Base-by-base conservation (phyloP, 2,888 invertebrate species). In the Oxyscelio sp. region DNA sequence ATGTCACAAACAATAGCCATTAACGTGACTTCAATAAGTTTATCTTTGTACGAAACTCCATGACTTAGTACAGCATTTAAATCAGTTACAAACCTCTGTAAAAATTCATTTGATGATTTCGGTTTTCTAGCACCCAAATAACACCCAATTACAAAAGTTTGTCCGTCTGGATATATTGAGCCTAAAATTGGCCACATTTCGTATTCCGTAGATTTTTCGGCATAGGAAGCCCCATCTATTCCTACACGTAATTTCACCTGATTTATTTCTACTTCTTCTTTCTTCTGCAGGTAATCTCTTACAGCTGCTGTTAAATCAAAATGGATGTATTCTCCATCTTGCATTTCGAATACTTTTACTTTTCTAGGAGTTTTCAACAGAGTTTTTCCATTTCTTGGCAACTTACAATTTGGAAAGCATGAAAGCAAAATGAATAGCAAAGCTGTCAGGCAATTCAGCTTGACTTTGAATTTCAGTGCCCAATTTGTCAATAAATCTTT, bases 111-210 rank as follows among this genome's bases (percentile, higher is more conserved):
- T 0, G 50, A 56, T 13, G 38, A 66, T 3, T 52, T 1, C 15
- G 68, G 74, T 63, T 81, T 81, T 34, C 31, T n/a, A 54, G 15
- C 13, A 19, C 81, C 81, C 61, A 65, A 70, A 24, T 56, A 70
- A 45, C 56, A 54, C 0, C 70, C 70, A 21, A 70, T 56, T 11
- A 56, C 11, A 17, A 70, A 56, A 24, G 56, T 45, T 4, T 40
- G 13, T 27, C 56, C 17, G 56, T 43, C 22, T 13, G 70, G 56
- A 27, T 19, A 43, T 4, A 56, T 13, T 8, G 56, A 56, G 31
- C 43, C 66, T 6, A 73, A 24, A 65, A 80, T 65, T 13, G 66
- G 68, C 68, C 74, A 81, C 21, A 81, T 66, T 21, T 81, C 65
- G 11, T 61, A 66, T 11, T 19, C 1, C 1, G 48, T 48, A 31